Base-by-base conservation (phyloP, 2,113 vertebrate species). In the Epinephelus cyanopodus region DNA sequence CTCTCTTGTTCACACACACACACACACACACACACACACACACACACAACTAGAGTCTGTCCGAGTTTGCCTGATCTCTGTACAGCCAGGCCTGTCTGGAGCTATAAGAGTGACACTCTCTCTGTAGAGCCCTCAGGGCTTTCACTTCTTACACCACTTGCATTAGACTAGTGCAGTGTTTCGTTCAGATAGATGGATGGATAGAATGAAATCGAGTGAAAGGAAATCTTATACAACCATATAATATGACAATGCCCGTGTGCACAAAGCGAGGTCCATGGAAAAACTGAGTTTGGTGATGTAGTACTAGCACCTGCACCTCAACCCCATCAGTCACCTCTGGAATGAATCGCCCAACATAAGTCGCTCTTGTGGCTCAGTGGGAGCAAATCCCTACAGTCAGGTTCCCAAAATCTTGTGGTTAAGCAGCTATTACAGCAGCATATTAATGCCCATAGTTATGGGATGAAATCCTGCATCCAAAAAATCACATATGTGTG, bases 41-140 rank as follows among this genome's bases (percentile, higher is more conserved):
- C 53, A 54, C 79, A 27, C 18, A 52, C 25, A 64, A 1, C 64
- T 10, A 19, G 52, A 87, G 79, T 77, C 61, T 64, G 27, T 75
- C 52, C 3, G 52, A 81, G 66, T 81, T 79, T 75, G 74, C 58
- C 15, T 88, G 81, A 82, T 89, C 78, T 77, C 66, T 74, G 12
- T 50, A n/a, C 56, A 69, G 61, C 64, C 78, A 84, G 74, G 78
- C 83, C 81, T 91, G 81, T 87, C 82, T 67, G 63, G 25, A 87
- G 74, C 66, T 78, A 39, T 83, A 79, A 88, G 70, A 80, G 53
- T 69, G 81, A 90, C 53, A 17, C 66, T 66, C 42, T 83, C 58
- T 84, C 53, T 86, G 25, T 79, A 7, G 13, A 77, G 67, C 81
- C 85, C 79, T 73, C 39, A 0, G 84, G 89, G 77, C 57, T 52